Conservation (phyloP, 2,888 invertebrate species). For the Melinaea menophilus region DNA sequence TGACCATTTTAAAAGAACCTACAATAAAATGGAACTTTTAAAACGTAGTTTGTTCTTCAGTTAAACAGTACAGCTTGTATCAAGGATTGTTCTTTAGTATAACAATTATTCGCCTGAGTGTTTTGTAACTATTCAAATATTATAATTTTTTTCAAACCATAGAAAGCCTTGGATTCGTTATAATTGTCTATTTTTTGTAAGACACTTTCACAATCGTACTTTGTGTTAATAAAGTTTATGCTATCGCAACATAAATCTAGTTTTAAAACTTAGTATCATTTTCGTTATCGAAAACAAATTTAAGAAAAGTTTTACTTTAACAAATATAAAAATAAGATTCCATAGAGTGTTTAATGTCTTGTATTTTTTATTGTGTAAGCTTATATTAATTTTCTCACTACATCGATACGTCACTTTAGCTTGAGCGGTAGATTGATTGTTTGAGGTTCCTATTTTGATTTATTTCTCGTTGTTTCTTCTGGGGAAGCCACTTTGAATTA, state of each 20-base stretch:
- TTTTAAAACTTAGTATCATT: too few species aligned
- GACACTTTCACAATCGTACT: too few species aligned
- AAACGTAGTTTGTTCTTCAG: not conserved
- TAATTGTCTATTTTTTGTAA: not conserved
- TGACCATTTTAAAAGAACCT: not conserved
- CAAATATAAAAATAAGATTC: too few species aligned
- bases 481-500: not conserved
- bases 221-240: too few species aligned
- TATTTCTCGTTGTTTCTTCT: not conserved
- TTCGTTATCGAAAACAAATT: too few species aligned
- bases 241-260: too few species aligned
- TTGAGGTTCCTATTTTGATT: conserved; percentile 30
- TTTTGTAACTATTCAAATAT: not conserved
- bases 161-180: not conserved
- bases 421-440: conserved; percentile 70
- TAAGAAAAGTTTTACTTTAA: too few species aligned
- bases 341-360: not conserved
- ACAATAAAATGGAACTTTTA: too few species aligned
- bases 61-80: not conserved
- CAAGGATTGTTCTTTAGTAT: conserved; percentile 5
- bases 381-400: conserved; percentile 45
- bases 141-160: not conserved
- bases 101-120: conserved; percentile 1
- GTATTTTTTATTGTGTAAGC: not conserved
- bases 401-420: conserved; percentile 57